These are phyloP conservation scores for Euwallacea fornicatus DNA, from an alignment of 1,140 invertebrate species.

Conservation along the genomic window DNA sequence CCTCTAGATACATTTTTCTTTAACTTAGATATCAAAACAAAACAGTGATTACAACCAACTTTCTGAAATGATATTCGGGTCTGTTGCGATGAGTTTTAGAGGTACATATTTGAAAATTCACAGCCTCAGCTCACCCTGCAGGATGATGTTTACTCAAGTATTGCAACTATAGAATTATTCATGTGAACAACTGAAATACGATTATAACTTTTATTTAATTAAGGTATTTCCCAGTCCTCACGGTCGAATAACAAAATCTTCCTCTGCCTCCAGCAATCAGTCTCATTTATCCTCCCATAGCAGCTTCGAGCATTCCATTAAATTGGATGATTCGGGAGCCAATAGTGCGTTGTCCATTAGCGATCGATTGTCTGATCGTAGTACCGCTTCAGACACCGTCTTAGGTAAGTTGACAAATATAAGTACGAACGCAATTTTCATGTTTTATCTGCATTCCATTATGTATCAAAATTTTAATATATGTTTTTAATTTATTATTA, in stretches of 20 bases:
- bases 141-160: slow-evolving; percentile 76
- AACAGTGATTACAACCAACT: slow-evolving; percentile 71
- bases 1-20: background rate
- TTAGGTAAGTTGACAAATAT: slow-evolving; percentile 38
- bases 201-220: background rate
- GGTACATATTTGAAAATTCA: slow-evolving; percentile 84
- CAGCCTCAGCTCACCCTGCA: slow-evolving; percentile 69
- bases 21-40: slow-evolving; percentile 52
- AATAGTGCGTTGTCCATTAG: slow-evolving; percentile 48
- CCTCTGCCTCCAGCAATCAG: slow-evolving; percentile 41
- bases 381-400: slow-evolving; percentile 48
- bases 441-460: background rate
- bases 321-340: slow-evolving; percentile 47
- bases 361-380: slow-evolving; percentile 46
- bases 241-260: slow-evolving; percentile 21
- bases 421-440: background rate
- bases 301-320: slow-evolving; percentile 46
- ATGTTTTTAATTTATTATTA: no score
- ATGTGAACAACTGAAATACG: background rate
- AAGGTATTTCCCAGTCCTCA: slow-evolving; percentile 51
- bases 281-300: slow-evolving; percentile 11
- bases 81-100: slow-evolving; percentile 81
- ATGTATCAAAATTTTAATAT: no score
- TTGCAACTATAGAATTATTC: no score
- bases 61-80: slow-evolving; percentile 89